A percentile compares a stretch with the other conserved stretches of the same genome.
These are phyloP conservation scores for Drosophila rellima DNA, from an alignment of 2,888 invertebrate genomes.

Conservation along the genomic window DNA sequence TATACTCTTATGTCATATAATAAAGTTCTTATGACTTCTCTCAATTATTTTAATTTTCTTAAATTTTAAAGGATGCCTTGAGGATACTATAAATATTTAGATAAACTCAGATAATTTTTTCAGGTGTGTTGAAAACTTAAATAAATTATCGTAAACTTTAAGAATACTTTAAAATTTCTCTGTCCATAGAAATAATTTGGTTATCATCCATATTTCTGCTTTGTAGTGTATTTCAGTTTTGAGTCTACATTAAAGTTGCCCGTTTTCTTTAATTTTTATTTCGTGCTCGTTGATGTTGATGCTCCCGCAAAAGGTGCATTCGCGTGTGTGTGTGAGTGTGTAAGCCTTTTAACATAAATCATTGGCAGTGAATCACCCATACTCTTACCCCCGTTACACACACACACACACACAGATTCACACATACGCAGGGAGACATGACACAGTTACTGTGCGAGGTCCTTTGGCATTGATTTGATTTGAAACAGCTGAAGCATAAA, in stretches of 20 bases:
- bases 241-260: background rate
- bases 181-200: no score
- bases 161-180: no score
- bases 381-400: background rate
- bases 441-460: slow-evolving; percentile 20
- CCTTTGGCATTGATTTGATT: slow-evolving; percentile 78
- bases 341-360: slow-evolving; percentile 76
- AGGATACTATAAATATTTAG: no score
- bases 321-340: slow-evolving; percentile 13
- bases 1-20: slow-evolving; percentile 10
- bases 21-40: background rate
- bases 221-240: slow-evolving; percentile 21
- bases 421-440: background rate
- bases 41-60: background rate
- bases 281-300: slow-evolving; percentile 31
- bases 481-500: slow-evolving; percentile 78
- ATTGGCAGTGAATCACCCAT: slow-evolving; percentile 45
- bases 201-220: background rate
- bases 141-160: no score
- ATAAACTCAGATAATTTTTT: no score
- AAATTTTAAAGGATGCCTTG: background rate
- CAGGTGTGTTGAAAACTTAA: no score
- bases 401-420: slow-evolving; percentile 6
- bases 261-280: slow-evolving; percentile 15
- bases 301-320: slow-evolving; percentile 42